Base-by-base conservation (phyloP, 1,140 invertebrate species). In the Pissodes strobi region DNA sequence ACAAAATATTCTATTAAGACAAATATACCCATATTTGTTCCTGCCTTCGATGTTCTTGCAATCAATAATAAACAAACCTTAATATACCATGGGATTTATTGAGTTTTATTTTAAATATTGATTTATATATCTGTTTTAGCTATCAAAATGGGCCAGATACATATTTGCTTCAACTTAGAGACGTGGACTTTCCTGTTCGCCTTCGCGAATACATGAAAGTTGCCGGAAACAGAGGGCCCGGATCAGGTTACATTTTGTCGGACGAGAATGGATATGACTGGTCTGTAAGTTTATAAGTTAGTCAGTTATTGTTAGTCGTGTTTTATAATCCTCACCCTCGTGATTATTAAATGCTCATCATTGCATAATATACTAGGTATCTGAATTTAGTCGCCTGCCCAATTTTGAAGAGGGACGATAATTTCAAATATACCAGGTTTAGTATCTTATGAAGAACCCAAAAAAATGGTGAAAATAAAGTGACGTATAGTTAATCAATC, bases 111-210 rank as follows among this genome's bases (percentile, higher is more conserved):
- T n/a, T n/a, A n/a, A n/a, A n/a, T n/a, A n/a, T n/a, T n/a, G n/a
- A n/a, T n/a, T n/a, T n/a, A n/a, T n/a, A n/a, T n/a, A n/a, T n/a
- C n/a, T n/a, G 69, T 81, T 80, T 19, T 73, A 94, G 92, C 73
- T 96, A 96, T 79, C 94, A 97, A 81, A 90, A 93, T 80, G 95
- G 95, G 0, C 95, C 95, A 0, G 95, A 98, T 75, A 98, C 95
- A 0, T 96, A 97, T 78, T 82, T 98, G 1, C 82, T 98, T 4
- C 95, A 97, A 79, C 80, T 97, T 12, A 85, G 94, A 27, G 95
- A 97, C 78, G 89, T 93, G 0, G 90, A 91, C 76, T 98, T 98
- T 82, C 95, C 94, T 0, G 89, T 93, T 12, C 83, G 94, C 48
- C 81, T 97, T 27, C 85, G 94, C 43, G 90, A 95, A 78, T 97